Evolutionary conservation across 2,888 invertebrate species (phyloP).

Genomic region (Minunthozetes semirufus): DNA sequence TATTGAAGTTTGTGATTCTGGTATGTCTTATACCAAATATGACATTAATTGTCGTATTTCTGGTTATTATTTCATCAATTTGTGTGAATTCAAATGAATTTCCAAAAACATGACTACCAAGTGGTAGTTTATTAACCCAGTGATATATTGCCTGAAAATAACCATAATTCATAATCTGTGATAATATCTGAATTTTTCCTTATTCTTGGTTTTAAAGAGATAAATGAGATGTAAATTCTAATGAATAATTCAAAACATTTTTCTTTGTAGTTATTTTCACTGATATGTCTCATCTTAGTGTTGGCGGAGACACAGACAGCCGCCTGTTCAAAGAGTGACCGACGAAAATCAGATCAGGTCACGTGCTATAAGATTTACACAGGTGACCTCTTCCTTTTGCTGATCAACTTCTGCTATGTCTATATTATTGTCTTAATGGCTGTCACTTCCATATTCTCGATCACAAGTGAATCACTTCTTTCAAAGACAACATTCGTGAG

Average conservation of each 20-base stretch:
- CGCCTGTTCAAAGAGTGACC: slow-evolving; percentile 14
- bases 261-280: not conserved
- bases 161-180: no score
- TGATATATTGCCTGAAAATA: no score
- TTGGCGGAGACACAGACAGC: slow-evolving; percentile 6
- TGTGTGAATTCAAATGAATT: no score
- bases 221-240: no score
- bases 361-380: slow-evolving; percentile 25
- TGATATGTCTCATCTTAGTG: slow-evolving; percentile 14
- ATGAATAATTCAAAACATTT: not conserved
- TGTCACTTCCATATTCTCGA: not conserved
- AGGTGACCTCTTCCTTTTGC: not conserved
- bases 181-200: no score
- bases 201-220: no score
- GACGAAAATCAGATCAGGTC: not conserved
- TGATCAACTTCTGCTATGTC: slow-evolving; percentile 11
- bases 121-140: no score
- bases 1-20: slow-evolving; percentile 3
- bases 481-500: slow-evolving; percentile 1
- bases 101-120: no score
- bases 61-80: no score
- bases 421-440: slow-evolving; percentile 15
- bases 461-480: not conserved
- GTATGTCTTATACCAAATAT: not conserved
- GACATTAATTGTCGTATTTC: not conserved